Evolutionary conservation across 2,888 invertebrate genomes (phyloP).

Genomic region (Tachina lurida): DNA sequence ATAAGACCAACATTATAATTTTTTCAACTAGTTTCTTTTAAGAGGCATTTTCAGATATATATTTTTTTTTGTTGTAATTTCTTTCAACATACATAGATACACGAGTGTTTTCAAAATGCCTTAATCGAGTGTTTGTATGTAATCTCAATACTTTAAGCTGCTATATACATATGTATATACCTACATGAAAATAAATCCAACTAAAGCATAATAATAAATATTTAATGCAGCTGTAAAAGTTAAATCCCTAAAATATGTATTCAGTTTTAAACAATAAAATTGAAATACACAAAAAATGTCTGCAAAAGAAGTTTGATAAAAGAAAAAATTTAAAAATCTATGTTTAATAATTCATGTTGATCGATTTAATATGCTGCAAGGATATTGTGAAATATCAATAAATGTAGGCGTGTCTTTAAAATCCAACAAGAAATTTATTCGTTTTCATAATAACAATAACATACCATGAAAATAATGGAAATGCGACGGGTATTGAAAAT

Average conservation of each 20-base stretch:
- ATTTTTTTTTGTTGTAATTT: constrained; percentile 26
- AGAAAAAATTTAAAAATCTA: background rate
- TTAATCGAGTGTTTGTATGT: constrained; percentile 5
- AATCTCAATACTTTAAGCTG: constrained; percentile 40
- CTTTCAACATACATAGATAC: constrained; percentile 49
- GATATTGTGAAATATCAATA: constrained; percentile 68
- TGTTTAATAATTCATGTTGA: constrained; percentile 27
- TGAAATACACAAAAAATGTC: background rate
- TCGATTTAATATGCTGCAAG: constrained; percentile 47
- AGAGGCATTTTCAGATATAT: constrained; percentile 49
- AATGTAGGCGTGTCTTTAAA: constrained; percentile 62
- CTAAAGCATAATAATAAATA: constrained; percentile 27
- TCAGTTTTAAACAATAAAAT: constrained; percentile 7
- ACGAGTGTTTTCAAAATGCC: constrained; percentile 19
- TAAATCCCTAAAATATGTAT: background rate
- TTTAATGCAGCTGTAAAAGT: constrained; percentile 48
- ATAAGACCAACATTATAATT: constrained; percentile 54
- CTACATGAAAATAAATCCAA: constrained; percentile 12
- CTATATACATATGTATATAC: background rate
- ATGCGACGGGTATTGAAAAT: background rate
- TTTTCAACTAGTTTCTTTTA: constrained; percentile 49
- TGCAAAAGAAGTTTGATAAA: background rate
- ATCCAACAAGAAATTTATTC: constrained; percentile 5
- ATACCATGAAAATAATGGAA: background rate
- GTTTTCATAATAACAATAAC: background rate